Base-by-base conservation (phyloP, 2,888 invertebrate genomes). In the Arrhopalites spinosus region DNA sequence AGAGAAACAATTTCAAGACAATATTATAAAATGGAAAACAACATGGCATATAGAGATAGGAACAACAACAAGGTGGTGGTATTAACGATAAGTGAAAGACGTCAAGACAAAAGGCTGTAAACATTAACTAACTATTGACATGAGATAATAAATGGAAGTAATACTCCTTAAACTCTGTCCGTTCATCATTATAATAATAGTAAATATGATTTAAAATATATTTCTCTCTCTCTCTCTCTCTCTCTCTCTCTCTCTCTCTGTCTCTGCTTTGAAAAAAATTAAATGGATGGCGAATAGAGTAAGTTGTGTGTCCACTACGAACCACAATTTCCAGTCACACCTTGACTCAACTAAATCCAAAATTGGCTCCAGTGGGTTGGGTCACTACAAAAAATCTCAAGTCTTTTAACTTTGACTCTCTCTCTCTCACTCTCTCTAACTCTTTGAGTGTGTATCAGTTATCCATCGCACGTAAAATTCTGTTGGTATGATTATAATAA, bases 41-140 rank as follows among this genome's bases (percentile, higher is more conserved):
- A n/a, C n/a, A n/a, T n/a, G n/a, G n/a, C n/a, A n/a, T n/a, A n/a
- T n/a, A n/a, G n/a, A n/a, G n/a, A n/a, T 36, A 36, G 36, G 3
- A 11, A 36, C 11, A 36, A 59, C 8, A 59, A 0, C 8, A 27
- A 59, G 36, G 36, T 59, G 59, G 59, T 59, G 59, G 20, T 59
- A 53, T n/a, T 53, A 47, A 47, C 47, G 47, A 64, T 67, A 47
- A 70, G 70, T 70, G 70, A 70, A 53, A 70, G 53, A 29, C 27
- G 70, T 30, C 70, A 70, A 70, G 56, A 56, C 70, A 70, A 53
- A 70, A 43, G 56, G 25, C 70, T 70, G 56, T 36, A 70, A 53
- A 70, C 70, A 70, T 70, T 53, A 70, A 29, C 70, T n/a, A 30
- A 70, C 56, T 73, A 73, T 73, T 27, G 73, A 73, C 73, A 73